A percentile compares a stretch with the other conserved stretches of the same genome.
These are phyloP conservation scores for Scaeva pyrastri DNA, from an alignment of 2,888 invertebrate genomes.

Conservation along the genomic window DNA sequence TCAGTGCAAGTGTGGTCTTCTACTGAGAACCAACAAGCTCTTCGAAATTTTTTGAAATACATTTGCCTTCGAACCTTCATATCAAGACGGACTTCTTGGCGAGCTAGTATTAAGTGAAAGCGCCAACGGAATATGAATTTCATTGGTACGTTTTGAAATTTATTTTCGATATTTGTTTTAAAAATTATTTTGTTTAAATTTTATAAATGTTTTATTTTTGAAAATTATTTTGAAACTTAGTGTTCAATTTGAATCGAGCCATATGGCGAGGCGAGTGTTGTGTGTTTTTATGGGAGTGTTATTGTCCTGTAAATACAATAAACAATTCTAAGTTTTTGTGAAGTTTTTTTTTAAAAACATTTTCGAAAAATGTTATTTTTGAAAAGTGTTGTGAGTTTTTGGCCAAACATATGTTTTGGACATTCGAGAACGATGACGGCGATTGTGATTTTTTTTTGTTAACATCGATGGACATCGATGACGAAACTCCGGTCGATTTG, in stretches of 20 bases:
- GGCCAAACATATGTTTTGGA: slow-evolving; percentile 61
- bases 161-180: slow-evolving; percentile 6
- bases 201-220: background rate
- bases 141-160: slow-evolving; percentile 83
- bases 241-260: slow-evolving; percentile 25
- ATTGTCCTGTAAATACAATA: background rate
- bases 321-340: slow-evolving; percentile 26
- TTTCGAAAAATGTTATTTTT: background rate
- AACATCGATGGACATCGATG: slow-evolving; percentile 26
- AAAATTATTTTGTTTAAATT: slow-evolving; percentile 23
- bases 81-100: slow-evolving; percentile 82
- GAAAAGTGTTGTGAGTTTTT: slow-evolving; percentile 35
- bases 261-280: slow-evolving; percentile 59
- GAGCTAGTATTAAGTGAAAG: slow-evolving; percentile 84
- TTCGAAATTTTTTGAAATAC: slow-evolving; percentile 67
- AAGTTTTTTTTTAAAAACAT: background rate
- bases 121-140: slow-evolving; percentile 85
- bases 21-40: slow-evolving; percentile 74
- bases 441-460: background rate
- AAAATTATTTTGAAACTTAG: slow-evolving; percentile 1
- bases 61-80: slow-evolving; percentile 67
- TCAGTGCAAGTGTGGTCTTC: slow-evolving; percentile 81
- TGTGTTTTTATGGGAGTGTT: slow-evolving; percentile 10
- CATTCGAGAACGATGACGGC: slow-evolving; percentile 22
- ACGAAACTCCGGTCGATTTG: slow-evolving; percentile 48